Conservation (phyloP, 2,888 invertebrate genomes). For the Nemotelus nigrinus region DNA sequence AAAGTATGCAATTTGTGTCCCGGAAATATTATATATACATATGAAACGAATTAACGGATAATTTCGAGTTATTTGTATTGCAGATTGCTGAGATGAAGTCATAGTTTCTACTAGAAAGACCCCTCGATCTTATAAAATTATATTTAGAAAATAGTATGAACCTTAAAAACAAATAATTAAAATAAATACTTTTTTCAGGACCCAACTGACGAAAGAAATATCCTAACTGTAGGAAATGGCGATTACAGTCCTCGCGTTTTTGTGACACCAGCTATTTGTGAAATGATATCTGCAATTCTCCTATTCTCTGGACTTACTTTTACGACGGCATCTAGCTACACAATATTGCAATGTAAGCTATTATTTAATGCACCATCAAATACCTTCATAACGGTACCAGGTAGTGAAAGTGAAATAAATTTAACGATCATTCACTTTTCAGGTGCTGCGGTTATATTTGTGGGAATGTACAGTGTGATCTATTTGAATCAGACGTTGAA, state of each 20-base stretch:
- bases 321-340: conserved; percentile 94
- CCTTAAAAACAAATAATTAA: background rate
- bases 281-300: conserved; percentile 86
- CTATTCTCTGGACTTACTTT: conserved; percentile 92
- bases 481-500: conserved; percentile 77
- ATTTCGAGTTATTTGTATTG: no score
- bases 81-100: no score
- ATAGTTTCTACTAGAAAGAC: no score
- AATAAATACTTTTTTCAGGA: conserved; percentile 57
- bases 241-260: conserved; percentile 83
- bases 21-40: no score
- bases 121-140: no score
- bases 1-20: no score
- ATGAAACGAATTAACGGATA: no score
- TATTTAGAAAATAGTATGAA: background rate
- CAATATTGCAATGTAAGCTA: conserved; percentile 86
- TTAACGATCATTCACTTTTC: conserved; percentile 45
- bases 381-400: no score
- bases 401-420: no score
- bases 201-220: conserved; percentile 67
- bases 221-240: conserved; percentile 76
- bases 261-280: conserved; percentile 87
- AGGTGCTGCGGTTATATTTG: conserved; percentile 89
- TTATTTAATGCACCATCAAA: no score
- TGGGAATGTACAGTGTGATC: conserved; percentile 85